phyloP scores from a whole-genome alignment of 2,888 invertebrate genomes.

The Fissipunctia ypsillon region DNA sequence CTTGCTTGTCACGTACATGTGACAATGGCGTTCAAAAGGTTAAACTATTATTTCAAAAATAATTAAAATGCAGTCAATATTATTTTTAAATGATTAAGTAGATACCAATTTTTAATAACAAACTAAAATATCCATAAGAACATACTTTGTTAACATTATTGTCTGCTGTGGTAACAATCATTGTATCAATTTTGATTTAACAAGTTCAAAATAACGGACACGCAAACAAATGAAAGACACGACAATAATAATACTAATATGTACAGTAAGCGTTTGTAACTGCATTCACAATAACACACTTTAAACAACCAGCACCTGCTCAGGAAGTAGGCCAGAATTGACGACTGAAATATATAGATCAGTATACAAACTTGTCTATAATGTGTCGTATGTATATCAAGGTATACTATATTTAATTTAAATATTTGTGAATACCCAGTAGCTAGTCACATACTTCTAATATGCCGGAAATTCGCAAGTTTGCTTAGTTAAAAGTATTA shows the following conservation, averaged over 20 bases:
- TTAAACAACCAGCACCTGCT: conserved; percentile 33
- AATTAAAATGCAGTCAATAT: not conserved
- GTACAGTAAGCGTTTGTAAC: conserved; percentile 29
- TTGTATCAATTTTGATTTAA: not conserved
- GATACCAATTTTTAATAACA: not conserved
- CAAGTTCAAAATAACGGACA: conserved; percentile 28
- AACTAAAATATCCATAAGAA: not conserved
- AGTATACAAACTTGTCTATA: conserved; percentile 38
- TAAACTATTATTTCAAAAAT: not conserved
- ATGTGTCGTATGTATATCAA: not conserved
- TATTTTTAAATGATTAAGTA: not conserved
- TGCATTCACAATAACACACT: conserved; percentile 23
- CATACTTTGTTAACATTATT: conserved; percentile 26
- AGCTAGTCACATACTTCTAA: not conserved
- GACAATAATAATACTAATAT: conserved; percentile 53
- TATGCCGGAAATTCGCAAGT: conserved; percentile 8
- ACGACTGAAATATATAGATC: conserved; percentile 48
- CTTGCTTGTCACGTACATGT: no score
- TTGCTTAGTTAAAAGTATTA: conserved; percentile 19
- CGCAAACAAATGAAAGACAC: conserved; percentile 10
- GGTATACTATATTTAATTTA: not conserved
- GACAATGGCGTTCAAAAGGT: no score
- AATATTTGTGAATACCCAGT: not conserved
- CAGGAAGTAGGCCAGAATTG: conserved; percentile 49
- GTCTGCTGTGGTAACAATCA: conserved; percentile 4